A percentile compares a stretch with the other conserved stretches of the same genome.
Conservation (phyloP, 2,888 invertebrate genomes). For the Drosophila merina region DNA sequence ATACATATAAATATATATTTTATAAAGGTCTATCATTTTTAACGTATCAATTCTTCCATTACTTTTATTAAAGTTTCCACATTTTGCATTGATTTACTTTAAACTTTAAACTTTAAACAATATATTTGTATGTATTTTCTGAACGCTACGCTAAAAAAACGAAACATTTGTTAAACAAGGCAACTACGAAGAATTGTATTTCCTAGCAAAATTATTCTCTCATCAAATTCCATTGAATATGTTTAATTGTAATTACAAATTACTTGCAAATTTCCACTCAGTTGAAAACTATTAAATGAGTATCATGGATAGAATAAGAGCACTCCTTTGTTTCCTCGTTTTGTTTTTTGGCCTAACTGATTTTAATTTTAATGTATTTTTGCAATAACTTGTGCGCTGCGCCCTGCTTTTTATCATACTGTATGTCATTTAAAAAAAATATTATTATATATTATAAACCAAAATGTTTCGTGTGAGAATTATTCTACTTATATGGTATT, state of each 20-base stretch:
- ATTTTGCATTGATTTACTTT: slow-evolving; percentile 50
- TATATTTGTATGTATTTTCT: slow-evolving; percentile 43
- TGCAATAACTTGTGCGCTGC: slow-evolving; percentile 33
- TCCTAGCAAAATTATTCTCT: slow-evolving; percentile 54
- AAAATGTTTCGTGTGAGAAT: slow-evolving; percentile 54
- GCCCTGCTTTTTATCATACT: slow-evolving; percentile 40
- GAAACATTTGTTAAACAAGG: slow-evolving; percentile 61
- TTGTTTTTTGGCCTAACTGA: slow-evolving; percentile 4
- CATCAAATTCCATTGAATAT: slow-evolving; percentile 42
- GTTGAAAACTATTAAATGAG: slow-evolving; percentile 51
- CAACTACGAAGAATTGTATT: slow-evolving; percentile 42
- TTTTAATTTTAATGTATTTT: slow-evolving; percentile 27
- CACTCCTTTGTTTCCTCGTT: neutral
- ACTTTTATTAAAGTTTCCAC: slow-evolving; percentile 56
- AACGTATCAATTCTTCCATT: slow-evolving; percentile 67
- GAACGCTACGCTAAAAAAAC: slow-evolving; percentile 2
- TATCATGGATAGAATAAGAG: slow-evolving; percentile 37
- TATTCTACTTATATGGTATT: slow-evolving; percentile 53
- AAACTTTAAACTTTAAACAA: slow-evolving; percentile 17
- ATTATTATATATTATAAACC: slow-evolving; percentile 44
- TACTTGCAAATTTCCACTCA: slow-evolving; percentile 42
- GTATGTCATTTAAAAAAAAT: slow-evolving; percentile 50
- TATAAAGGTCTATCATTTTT: slow-evolving; percentile 53
- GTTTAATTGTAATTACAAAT: slow-evolving; percentile 64
- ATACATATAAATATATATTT: slow-evolving; percentile 47